Evolutionary conservation across 2,797 vertebrate genomes (phyloP), one percentile per base, ranked within the genome.

Genomic region (Apogon hyalosoma): DNA sequence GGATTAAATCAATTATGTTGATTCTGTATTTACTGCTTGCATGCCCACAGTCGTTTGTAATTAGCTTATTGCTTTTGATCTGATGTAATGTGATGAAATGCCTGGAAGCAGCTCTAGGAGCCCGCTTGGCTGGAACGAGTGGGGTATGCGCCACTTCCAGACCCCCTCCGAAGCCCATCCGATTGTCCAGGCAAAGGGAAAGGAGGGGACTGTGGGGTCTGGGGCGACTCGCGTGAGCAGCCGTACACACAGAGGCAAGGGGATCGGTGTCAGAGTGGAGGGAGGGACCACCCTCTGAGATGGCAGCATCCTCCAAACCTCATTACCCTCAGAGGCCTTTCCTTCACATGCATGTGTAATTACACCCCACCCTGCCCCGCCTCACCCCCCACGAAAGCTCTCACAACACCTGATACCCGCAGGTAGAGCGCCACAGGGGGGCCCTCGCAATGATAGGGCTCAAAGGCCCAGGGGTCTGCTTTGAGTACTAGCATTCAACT

Each of bases 21-120:
- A 93, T 93, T 93, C 87, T 89, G 87, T 92, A 93, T 94, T 95
- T 93, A 94, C 87, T 91, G 92, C 93, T 85, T 79, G 87, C 79
- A 75, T 85, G 85, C 82, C 88, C 87, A 84, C 88, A 87, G 90
- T 91, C 85, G 53, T 92, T 92, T 90, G 93, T 94, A 95, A 94
- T 95, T 93, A 94, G 93, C 92, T 94, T 93, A 94, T 94, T 93
- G 92, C 91, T 93, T 93, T 93, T 93, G 92, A 94, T 94, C 90
- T 90, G 89, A 88, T 92, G 92, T 94, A 93, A 94, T 93, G 88
- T 86, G 90, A 94, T 92, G 91, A 94, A 92, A 92, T 90, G 87
- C 76, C 84, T 83, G 69, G 69, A 73, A 83, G 88, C 87, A 47
- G 79, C 77, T 79, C 80, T 68, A 87, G 79, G 88, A 90, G 87